A percentile compares a stretch with the other conserved stretches of the same genome.
Evolutionary conservation across 1,140 invertebrate genomes (phyloP).

Genomic region (Drosophila gunungcola): DNA sequence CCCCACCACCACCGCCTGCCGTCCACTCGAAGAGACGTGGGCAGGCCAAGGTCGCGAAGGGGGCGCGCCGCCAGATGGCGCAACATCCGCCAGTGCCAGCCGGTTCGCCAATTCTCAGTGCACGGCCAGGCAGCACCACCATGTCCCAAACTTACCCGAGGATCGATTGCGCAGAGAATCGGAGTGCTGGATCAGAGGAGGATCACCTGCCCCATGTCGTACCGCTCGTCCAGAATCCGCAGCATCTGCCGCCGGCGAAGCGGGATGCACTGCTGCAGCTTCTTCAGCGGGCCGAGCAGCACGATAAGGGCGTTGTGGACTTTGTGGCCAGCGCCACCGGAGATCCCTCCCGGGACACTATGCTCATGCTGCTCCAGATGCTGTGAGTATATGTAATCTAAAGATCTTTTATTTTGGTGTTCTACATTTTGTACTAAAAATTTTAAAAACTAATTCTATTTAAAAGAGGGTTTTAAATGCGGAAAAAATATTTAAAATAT

Average conservation of each 20-base stretch:
- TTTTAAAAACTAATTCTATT: too few relatives aligned
- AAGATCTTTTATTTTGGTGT: too few relatives aligned
- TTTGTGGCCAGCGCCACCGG: constrained; percentile 21
- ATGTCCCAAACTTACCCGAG: not conserved
- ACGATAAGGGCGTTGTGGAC: constrained; percentile 49
- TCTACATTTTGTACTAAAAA: too few relatives aligned
- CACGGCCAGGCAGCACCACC: not conserved
- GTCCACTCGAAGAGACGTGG: not conserved
- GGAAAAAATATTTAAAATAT: not conserved
- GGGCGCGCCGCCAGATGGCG: constrained; percentile 17
- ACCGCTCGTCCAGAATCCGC: constrained; percentile 52
- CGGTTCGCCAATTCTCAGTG: constrained; percentile 46
- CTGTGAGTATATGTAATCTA: constrained; percentile 47
- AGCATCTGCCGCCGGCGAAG: constrained; percentile 31
- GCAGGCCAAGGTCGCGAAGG: constrained; percentile 1
- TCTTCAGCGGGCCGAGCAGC: constrained; percentile 44
- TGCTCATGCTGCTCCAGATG: constrained; percentile 46
- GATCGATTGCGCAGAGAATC: not conserved
- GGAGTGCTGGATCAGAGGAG: not conserved
- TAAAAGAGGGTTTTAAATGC: not conserved
- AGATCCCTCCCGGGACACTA: constrained; percentile 21
- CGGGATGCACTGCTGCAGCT: constrained; percentile 48
- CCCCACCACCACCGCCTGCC: not conserved
- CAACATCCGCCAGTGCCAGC: constrained; percentile 46
- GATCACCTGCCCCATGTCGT: constrained; percentile 1